Conservation (phyloP, 2,888 invertebrate genomes). For the Taphrorychus bicolor region DNA sequence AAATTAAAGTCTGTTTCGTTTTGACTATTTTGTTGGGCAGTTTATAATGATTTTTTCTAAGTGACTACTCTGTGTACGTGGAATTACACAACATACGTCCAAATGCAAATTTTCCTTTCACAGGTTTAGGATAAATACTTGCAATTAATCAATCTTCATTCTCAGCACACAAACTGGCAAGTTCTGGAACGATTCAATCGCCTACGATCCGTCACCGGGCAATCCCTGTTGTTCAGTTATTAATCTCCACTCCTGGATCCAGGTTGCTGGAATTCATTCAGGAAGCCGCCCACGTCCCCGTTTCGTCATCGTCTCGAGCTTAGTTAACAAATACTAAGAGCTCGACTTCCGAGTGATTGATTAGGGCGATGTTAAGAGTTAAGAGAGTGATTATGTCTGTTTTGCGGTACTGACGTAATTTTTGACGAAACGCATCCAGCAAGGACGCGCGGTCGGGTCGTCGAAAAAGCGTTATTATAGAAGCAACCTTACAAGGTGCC, state of each 20-base stretch:
- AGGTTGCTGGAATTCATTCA: too few species aligned
- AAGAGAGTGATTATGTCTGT: background rate
- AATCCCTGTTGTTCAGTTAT: background rate
- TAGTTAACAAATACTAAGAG: background rate
- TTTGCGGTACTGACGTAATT: background rate
- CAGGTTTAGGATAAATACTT: background rate
- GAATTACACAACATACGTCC: too few species aligned
- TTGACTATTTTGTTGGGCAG: too few species aligned
- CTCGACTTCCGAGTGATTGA: background rate
- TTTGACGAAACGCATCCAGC: constrained; percentile 12
- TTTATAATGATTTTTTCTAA: too few species aligned
- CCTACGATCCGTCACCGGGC: background rate
- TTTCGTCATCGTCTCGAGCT: background rate
- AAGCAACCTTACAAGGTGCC: constrained; percentile 60
- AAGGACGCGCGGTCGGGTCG: constrained; percentile 13
- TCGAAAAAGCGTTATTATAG: constrained; percentile 42
- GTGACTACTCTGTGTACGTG: too few species aligned
- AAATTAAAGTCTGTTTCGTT: too few species aligned
- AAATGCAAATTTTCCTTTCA: too few species aligned
- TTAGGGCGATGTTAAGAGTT: background rate
- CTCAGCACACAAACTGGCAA: background rate
- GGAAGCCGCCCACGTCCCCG: too few species aligned
- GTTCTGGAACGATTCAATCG: background rate
- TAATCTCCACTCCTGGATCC: background rate
- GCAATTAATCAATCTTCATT: background rate